Evolutionary conservation across 2,888 invertebrate species (phyloP).

Genomic region (Metopia argyrocephala): DNA sequence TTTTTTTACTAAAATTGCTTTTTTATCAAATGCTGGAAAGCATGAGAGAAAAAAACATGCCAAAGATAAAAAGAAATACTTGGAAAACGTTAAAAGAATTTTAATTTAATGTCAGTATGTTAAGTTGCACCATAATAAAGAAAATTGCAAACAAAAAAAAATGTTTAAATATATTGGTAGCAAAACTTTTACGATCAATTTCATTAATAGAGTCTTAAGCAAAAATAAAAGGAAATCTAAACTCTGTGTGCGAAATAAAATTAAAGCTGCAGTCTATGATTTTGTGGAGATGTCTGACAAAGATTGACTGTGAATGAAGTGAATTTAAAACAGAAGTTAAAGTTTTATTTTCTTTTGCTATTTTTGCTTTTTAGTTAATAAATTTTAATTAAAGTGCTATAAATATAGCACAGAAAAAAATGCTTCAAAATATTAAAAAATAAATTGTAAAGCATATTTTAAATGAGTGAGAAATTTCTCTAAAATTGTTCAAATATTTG

Average conservation of each 20-base stretch:
- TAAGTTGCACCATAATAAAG: conserved; percentile 4
- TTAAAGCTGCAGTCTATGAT: background rate
- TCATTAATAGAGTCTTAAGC: conserved; percentile 40
- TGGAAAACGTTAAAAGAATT: conserved; percentile 25
- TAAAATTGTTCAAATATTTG: too few relatives aligned
- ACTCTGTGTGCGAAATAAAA: background rate
- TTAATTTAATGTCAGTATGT: conserved; percentile 48
- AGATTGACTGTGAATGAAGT: background rate
- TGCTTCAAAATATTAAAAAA: too few relatives aligned
- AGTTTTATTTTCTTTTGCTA: too few relatives aligned
- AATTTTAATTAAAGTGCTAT: too few relatives aligned
- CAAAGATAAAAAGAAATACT: background rate
- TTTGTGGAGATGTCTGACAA: background rate
- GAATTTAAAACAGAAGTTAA: background rate
- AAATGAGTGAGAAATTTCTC: too few relatives aligned
- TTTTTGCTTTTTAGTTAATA: too few relatives aligned
- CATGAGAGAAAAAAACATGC: background rate
- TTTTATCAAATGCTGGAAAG: too few relatives aligned
- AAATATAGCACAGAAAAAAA: too few relatives aligned
- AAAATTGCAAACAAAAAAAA: background rate
- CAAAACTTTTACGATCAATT: conserved; percentile 56
- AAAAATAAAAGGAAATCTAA: background rate
- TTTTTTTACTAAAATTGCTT: background rate
- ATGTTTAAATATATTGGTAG: background rate
- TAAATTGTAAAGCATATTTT: too few relatives aligned